Evolutionary conservation across 2,888 invertebrate species (phyloP), one percentile per base, ranked within the genome.

Genomic region (Desoria tigrina): DNA sequence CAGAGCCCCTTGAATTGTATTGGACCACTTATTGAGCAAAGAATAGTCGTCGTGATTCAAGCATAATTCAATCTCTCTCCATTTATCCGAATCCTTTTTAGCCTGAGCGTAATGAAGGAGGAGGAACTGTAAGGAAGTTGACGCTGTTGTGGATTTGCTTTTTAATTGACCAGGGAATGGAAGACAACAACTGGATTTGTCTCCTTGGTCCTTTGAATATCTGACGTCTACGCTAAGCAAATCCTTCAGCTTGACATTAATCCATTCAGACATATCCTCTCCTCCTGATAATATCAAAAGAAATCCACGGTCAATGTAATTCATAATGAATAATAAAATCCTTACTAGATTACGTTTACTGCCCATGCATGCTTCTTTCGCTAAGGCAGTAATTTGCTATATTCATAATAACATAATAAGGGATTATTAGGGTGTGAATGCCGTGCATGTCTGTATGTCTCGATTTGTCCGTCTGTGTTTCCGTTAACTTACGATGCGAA

Each of bases 211-310:
- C 62, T 68, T 69, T 42, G 61, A 61, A 39, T 63, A 68, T 21
- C 61, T 65, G 14, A 73, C 53, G 53, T 76, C 73, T 21, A 71
- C 72, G 14, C 62, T 64, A 7, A 76, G 51, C 24, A 76, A 59
- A 50, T 76, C 76, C 32, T 66, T 65, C 16, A 76, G 42, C 45
- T 74, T 72, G 16, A 75, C 69, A 32, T 68, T 74, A 53, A 75
- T 73, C 71, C 74, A 73, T 64, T 76, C 74, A 9, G 74, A 76
- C 71, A 76, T 73, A 51, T 76, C 74, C 45, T 75, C 76, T 21
- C 71, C 67, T 1, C 74, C 76, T 76, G 57, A 14, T 57, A 61
- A 45, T n/a, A 45, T 45, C 21, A 59, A 45, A 42, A 45, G 26
- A 39, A 37, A 59, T 39, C 24, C 42, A 21, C n/a, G n/a, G n/a